Base-by-base conservation (phyloP, 2,797 vertebrate species). In the Cottoperca gobio region DNA sequence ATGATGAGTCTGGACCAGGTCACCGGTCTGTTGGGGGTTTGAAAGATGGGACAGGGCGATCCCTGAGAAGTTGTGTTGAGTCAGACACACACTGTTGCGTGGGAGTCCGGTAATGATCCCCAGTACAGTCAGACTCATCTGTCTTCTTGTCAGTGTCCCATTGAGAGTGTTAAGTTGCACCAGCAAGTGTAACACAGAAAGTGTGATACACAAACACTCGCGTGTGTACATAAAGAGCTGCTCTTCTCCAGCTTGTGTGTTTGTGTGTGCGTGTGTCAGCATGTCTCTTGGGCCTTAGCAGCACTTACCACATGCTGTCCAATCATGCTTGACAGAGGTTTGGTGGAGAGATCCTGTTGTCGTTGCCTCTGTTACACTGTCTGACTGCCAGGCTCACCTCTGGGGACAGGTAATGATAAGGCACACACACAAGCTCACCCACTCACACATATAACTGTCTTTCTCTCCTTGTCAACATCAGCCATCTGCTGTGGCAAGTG, bases 261-360 rank as follows among this genome's bases (percentile, higher is more conserved):
- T 40, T 61, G 21, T 23, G 21, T 74, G 66, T 70, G 73, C 63
- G 46, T 40, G 28, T 62, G 7, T 57, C 21, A 14, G 39, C 11
- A 40, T 13, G 0, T 76, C 85, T 78, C 80, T 12, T 43, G 73
- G 78, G 87, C 68, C 61, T 55, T 46, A 11, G 84, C 82, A 79
- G 78, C 81, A 91, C 88, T 91, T 88, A 87, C 73, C 85, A 83
- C 87, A 86, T 73, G 83, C 86, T 89, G 88, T 88, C 85, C 90
- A 81, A 84, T 91, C 87, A 87, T 78, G 91, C 88, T 88, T 92
- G 88, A 92, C 88, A 89, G 88, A 78, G 76, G 79, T 86, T 89
- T 75, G 79, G 72, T 78, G 83, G 83, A 85, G 83, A 83, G 80
- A 84, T 86, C 52, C 72, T 91, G 89, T 85, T 88, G 85, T 82